A percentile compares a stretch with the other conserved stretches of the same genome.
Evolutionary conservation across 1,140 invertebrate genomes (phyloP).

Genomic region (Camponotus vicinus): DNA sequence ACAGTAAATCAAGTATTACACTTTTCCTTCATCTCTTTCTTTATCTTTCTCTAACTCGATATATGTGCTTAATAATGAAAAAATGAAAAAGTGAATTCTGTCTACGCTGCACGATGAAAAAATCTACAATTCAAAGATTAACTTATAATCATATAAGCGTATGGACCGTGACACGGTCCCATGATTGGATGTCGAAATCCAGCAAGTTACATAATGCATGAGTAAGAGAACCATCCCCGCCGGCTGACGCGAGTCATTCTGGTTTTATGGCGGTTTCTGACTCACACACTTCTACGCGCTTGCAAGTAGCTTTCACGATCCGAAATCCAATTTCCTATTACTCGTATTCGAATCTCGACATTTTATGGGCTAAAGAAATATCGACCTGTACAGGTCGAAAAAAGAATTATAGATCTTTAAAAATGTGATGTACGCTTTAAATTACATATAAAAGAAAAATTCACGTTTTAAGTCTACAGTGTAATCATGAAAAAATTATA

Average conservation of each 20-base stretch:
- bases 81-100: not conserved
- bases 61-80: not conserved
- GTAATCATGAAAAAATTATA: not conserved
- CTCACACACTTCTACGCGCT: conserved; percentile 32
- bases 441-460: not conserved
- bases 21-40: not conserved
- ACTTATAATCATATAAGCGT: conserved; percentile 35
- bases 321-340: conserved; percentile 56
- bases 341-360: conserved; percentile 31
- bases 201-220: conserved; percentile 69
- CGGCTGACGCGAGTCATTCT: conserved; percentile 46
- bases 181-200: conserved; percentile 63
- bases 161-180: not conserved
- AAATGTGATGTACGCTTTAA: not conserved
- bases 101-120: not conserved
- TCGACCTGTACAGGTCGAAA: not conserved
- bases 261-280: conserved; percentile 49
- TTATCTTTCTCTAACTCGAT: not conserved
- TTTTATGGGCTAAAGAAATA: conserved; percentile 36
- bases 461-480: not conserved
- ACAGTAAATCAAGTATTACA: not conserved
- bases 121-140: conserved; percentile 41
- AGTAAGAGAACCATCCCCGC: conserved; percentile 61
- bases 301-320: conserved; percentile 11
- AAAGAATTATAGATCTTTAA: conserved; percentile 19